Evolutionary conservation across 2,888 invertebrate genomes (phyloP), one percentile per base, ranked within the genome.

Genomic region (Sceliomorpha sp.): DNA sequence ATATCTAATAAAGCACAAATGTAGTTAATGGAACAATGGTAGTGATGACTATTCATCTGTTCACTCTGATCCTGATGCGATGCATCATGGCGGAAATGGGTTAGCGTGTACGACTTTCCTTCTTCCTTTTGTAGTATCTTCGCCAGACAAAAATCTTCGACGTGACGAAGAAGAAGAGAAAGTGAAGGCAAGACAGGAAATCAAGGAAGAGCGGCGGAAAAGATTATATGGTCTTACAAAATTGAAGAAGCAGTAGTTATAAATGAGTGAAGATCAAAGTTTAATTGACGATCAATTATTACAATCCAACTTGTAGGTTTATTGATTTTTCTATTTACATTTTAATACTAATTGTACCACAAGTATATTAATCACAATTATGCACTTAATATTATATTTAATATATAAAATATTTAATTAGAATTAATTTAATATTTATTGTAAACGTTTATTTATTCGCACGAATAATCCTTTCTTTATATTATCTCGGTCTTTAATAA

Each of bases 1-100:
- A 85, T 85, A 85, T 85, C 82, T 83, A 83, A 85, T 85, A 84
- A 83, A 80, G 79, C 74, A 78, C 78, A 80, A 81, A 82, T 79
- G 80, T 75, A 81, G 79, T 77, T 73, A 76, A 75, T 74, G 73
- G 76, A 75, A 76, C 78, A 79, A 80, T 75, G 74, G 79, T 70
- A 59, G 70, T 29, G 29, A 55, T 36, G 34, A 9, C 26, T 27
- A 15, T 24, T 39, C 44, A 31, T 12, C 26, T 60, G 39, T 45
- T 51, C 67, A 60, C 56, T 68, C 62, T 51, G 40, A 56, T 68
- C 60, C 50, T 50, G 50, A 15, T n/a, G 7, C 32, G 29, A 10
- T n/a, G 10, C 32, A 32, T 12, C 32, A 32, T 12, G 15, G 6
- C 15, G 51, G 37, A 45, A 62, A 68, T 56, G 55, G 59, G 40